phyloP scores from a whole-genome alignment of 1,140 invertebrate genomes.

The Drosophila kohkoa region DNA sequence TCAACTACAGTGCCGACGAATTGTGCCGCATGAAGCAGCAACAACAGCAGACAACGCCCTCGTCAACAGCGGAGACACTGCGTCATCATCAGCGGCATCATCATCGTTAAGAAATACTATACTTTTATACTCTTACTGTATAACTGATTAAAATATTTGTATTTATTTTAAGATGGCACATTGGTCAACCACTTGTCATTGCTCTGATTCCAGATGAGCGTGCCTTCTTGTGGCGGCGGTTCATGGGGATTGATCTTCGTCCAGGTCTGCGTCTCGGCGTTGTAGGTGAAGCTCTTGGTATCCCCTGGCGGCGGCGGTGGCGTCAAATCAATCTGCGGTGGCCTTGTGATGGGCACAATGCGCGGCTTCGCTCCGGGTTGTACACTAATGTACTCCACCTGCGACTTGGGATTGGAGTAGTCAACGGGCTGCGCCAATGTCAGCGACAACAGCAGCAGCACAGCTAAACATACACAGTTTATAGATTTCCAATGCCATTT shows the following conservation, averaged over 20 bases:
- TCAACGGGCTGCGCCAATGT: conserved; percentile 36
- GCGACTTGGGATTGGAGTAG: conserved; percentile 68
- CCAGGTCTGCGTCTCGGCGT: conserved; percentile 68
- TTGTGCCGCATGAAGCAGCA: conserved; percentile 63
- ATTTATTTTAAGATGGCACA: conserved; percentile 63
- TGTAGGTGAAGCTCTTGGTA: conserved; percentile 73
- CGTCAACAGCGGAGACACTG: conserved; percentile 39
- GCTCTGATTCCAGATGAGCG: conserved; percentile 75
- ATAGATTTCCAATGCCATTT: background rate
- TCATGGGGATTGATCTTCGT: conserved; percentile 49
- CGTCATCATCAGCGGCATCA: conserved; percentile 53
- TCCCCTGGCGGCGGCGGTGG: conserved; percentile 57
- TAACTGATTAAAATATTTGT: background rate
- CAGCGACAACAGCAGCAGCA: conserved; percentile 27
- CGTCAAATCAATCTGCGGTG: conserved; percentile 60
- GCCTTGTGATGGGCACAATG: conserved; percentile 64
- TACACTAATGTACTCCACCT: conserved; percentile 71
- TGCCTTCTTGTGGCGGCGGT: conserved; percentile 57
- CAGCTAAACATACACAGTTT: conserved; percentile 23
- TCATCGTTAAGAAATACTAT: conserved; percentile 43
- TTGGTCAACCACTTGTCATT: conserved; percentile 82
- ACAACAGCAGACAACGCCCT: conserved; percentile 10
- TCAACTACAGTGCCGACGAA: conserved; percentile 75
- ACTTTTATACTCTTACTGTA: background rate
- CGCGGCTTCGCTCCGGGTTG: conserved; percentile 43